These are phyloP conservation scores for Sminthurinus aureus DNA, from an alignment of 2,888 invertebrate species.

Conservation along the genomic window DNA sequence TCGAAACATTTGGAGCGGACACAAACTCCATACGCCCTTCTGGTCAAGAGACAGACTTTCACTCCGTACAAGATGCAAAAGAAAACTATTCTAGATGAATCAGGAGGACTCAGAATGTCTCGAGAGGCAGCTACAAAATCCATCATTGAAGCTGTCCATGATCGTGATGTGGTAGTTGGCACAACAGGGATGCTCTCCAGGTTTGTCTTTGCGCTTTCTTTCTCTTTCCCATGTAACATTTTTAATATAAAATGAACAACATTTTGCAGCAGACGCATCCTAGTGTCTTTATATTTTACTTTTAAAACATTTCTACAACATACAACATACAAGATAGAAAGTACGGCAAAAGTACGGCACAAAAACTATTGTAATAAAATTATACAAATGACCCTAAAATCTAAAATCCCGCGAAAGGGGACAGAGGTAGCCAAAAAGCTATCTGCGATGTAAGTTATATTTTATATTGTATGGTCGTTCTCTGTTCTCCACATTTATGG, in stretches of 20 bases:
- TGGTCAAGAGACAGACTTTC: slow-evolving; percentile 65
- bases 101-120: slow-evolving; percentile 60
- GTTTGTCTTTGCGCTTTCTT: slow-evolving; percentile 32
- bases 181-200: slow-evolving; percentile 65
- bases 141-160: slow-evolving; percentile 61
- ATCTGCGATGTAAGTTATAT: no score
- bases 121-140: slow-evolving; percentile 63
- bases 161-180: slow-evolving; percentile 63
- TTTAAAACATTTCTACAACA: no score
- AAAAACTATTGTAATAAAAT: slow-evolving; percentile 20
- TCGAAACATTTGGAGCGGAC: slow-evolving; percentile 63
- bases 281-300: no score
- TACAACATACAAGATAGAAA: no score
- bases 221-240: background rate
- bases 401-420: no score
- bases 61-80: slow-evolving; percentile 62
- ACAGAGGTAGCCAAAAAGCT: no score
- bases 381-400: background rate
- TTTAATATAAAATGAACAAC: background rate
- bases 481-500: no score
- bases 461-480: no score
- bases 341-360: no score
- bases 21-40: slow-evolving; percentile 63
- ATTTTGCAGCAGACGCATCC: background rate
- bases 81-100: slow-evolving; percentile 48